These are phyloP conservation scores for Drosophila percnosoma DNA, from an alignment of 2,888 invertebrate genomes.

Conservation along the genomic window DNA sequence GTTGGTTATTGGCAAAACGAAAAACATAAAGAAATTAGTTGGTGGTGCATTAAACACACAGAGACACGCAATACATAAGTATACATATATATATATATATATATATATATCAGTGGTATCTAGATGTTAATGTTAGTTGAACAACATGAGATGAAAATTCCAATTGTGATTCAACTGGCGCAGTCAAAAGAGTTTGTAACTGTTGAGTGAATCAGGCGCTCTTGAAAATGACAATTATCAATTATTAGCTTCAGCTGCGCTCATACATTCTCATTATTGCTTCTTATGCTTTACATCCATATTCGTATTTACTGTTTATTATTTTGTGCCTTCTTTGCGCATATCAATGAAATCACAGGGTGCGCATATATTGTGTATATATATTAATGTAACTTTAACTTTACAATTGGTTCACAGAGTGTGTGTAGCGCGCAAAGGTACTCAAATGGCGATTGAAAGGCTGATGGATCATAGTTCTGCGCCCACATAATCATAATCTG, in stretches of 20 bases:
- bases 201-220: slow-evolving; percentile 30
- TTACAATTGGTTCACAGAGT: slow-evolving; percentile 38
- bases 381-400: slow-evolving; percentile 23
- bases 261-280: slow-evolving; percentile 3
- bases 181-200: slow-evolving; percentile 57
- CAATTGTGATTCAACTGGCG: slow-evolving; percentile 54
- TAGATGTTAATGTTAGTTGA: slow-evolving; percentile 7
- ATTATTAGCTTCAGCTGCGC: slow-evolving; percentile 21
- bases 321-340: slow-evolving; percentile 3
- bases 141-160: slow-evolving; percentile 10
- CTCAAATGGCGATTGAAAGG: slow-evolving; percentile 16
- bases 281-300: neutral
- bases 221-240: slow-evolving; percentile 1
- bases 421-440: slow-evolving; percentile 44
- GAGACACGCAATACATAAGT: slow-evolving; percentile 5
- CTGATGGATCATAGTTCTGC: neutral
- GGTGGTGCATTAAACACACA: slow-evolving; percentile 31
- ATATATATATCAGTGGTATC: neutral
- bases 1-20: slow-evolving; percentile 52
- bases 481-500: neutral
- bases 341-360: slow-evolving; percentile 39
- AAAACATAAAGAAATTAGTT: slow-evolving; percentile 37
- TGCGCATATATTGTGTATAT: slow-evolving; percentile 6
- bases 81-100: slow-evolving; percentile 3
- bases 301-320: neutral